Base-by-base conservation (phyloP, 2,113 vertebrate species). In the Ceuthmochares aereus region DNA sequence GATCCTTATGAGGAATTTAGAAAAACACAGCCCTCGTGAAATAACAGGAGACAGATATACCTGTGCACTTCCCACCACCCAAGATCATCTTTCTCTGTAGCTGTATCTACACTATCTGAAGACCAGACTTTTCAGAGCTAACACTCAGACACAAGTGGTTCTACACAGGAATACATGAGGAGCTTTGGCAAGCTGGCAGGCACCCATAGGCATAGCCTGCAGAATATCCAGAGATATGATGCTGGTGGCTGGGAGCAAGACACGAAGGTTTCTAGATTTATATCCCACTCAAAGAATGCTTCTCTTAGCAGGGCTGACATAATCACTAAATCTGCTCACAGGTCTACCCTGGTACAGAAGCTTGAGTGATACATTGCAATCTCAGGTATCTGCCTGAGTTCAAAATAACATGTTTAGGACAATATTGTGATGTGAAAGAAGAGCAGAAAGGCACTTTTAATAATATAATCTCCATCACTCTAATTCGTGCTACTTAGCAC, bases 371-470 rank as follows among this genome's bases (percentile, higher is more conserved):
- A 76, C 8, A 15, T 67, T 76, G 56, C 30, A 83, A 36, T n/a
- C 4, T 14, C 66, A 74, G 23, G 10, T 45, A 49, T 15, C 30
- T 60, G 64, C 52, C 59, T 5, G 9, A n/a, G 14, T 73, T 76
- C 37, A 76, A 82, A 95, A 66, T 20, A 59, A 17, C 10, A 30
- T 64, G 9, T 67, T 81, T 68, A 85, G 70, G 34, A 64, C 34
- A 72, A 36, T 6, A 37, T 20, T 72, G 40, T 30, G 49, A 77
- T 42, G 23, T 25, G 19, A 37, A 47, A 87, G 55, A 47, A 81
- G 78, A 79, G 25, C 34, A 86, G 34, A 87, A 84, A 59, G 30
- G 19, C n/a, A 82, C 52, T 95, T 76, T 75, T 45, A 94, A 84
- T 55, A 82, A 83, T 25, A 30, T 84, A 15, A 37, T 37, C 9